Conservation (phyloP, 1,140 invertebrate species). For the Galendromus occidentalis region DNA sequence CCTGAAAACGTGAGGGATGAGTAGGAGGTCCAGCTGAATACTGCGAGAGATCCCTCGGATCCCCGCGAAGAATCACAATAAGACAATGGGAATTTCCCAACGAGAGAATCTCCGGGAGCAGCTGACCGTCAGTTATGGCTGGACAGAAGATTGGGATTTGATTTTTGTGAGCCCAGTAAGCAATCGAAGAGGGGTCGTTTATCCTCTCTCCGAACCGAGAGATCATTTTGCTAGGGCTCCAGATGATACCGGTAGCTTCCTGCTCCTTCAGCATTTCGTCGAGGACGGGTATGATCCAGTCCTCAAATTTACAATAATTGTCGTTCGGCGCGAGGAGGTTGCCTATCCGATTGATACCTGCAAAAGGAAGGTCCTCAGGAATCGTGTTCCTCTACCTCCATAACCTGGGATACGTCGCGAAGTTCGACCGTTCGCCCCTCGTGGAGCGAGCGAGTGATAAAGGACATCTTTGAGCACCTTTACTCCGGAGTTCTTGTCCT, state of each 20-base stretch:
- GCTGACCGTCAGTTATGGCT: slow-evolving; percentile 75
- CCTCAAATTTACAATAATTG: slow-evolving; percentile 95
- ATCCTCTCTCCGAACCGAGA: slow-evolving; percentile 67
- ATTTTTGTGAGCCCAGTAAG: slow-evolving; percentile 94
- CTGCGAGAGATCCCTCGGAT: no score
- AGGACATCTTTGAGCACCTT: neutral
- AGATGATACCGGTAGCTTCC: slow-evolving; percentile 38
- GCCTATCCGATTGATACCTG: slow-evolving; percentile 89
- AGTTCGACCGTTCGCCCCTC: no score
- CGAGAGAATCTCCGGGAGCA: neutral
- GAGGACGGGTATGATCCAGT: slow-evolving; percentile 88
- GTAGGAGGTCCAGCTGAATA: no score
- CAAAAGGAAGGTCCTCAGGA: slow-evolving; percentile 21
- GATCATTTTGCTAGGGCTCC: slow-evolving; percentile 85
- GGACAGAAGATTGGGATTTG: slow-evolving; percentile 96
- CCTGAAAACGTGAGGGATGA: neutral
- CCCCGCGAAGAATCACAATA: no score
- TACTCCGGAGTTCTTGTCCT: slow-evolving; percentile 32
- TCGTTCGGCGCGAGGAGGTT: slow-evolving; percentile 94
- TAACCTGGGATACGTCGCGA: no score
- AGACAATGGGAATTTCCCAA: no score
- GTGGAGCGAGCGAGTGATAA: no score
- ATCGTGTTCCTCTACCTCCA: no score
- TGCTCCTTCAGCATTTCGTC: slow-evolving; percentile 81
- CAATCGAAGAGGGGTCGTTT: slow-evolving; percentile 72